Evolutionary conservation across 2,797 vertebrate genomes (phyloP).

Genomic region (Ctenosaura bakeri): DNA sequence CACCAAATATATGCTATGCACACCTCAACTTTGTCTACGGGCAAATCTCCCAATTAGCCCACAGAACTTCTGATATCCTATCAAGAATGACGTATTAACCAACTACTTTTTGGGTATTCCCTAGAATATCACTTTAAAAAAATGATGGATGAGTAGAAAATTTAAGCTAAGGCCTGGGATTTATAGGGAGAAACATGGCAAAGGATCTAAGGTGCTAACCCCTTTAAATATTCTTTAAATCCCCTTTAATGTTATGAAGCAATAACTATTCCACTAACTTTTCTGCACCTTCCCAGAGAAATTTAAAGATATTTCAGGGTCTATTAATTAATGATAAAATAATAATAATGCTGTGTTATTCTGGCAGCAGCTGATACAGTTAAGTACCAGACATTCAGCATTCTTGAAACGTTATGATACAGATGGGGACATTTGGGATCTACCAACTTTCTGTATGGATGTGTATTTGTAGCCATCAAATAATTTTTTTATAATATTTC

Average conservation of each 20-base stretch:
- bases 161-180: not conserved
- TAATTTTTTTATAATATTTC: not conserved
- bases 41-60: not conserved
- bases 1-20: no score
- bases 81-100: no score
- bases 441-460: not conserved
- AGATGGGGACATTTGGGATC: not conserved
- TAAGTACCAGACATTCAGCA: not conserved
- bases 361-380: not conserved
- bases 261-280: not conserved
- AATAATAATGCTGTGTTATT: not conserved
- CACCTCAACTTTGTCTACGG: not conserved
- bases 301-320: not conserved
- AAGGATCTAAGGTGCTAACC: not conserved
- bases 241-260: no score
- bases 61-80: not conserved
- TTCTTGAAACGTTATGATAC: not conserved
- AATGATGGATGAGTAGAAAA: not conserved
- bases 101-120: not conserved
- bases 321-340: no score
- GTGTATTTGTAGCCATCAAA: not conserved
- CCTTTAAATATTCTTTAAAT: not conserved
- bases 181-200: not conserved
- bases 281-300: not conserved
- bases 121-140: not conserved